Evolutionary conservation across 1,140 invertebrate genomes (phyloP).

Genomic region (Himalopsyche phryganea): DNA sequence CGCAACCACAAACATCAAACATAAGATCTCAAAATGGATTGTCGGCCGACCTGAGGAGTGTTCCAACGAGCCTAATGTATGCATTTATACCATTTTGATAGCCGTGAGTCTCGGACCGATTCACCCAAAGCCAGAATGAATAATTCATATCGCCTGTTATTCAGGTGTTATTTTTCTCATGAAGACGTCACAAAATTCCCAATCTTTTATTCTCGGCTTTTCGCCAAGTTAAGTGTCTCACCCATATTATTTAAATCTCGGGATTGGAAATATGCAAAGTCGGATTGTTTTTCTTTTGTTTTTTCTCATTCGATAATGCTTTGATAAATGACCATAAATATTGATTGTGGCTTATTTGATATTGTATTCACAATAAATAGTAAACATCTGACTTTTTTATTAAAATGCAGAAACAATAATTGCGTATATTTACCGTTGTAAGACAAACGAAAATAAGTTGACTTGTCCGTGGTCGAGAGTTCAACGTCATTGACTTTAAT

Average conservation of each 20-base stretch:
- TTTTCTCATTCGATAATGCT: background rate
- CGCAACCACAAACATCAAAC: no score
- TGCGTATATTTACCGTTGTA: no score
- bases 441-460: no score
- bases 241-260: slow-evolving; percentile 11
- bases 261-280: no score
- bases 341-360: no score
- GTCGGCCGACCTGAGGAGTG: background rate
- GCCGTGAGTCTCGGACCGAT: slow-evolving; percentile 9
- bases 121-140: slow-evolving; percentile 18
- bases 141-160: slow-evolving; percentile 13
- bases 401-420: no score
- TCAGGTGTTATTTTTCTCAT: slow-evolving; percentile 12
- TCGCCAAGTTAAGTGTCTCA: slow-evolving; percentile 10
- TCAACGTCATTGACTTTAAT: no score
- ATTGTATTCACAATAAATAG: no score
- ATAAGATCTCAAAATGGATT: background rate
- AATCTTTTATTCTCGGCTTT: slow-evolving; percentile 14
- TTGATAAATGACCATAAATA: background rate
- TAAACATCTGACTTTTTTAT: no score
- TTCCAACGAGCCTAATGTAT: slow-evolving; percentile 3
- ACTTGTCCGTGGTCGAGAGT: no score
- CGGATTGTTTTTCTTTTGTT: no score
- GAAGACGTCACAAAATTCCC: slow-evolving; percentile 4
- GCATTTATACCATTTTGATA: slow-evolving; percentile 25